Conservation (phyloP, 1,140 invertebrate genomes). For the Caenorhabditis latens region DNA sequence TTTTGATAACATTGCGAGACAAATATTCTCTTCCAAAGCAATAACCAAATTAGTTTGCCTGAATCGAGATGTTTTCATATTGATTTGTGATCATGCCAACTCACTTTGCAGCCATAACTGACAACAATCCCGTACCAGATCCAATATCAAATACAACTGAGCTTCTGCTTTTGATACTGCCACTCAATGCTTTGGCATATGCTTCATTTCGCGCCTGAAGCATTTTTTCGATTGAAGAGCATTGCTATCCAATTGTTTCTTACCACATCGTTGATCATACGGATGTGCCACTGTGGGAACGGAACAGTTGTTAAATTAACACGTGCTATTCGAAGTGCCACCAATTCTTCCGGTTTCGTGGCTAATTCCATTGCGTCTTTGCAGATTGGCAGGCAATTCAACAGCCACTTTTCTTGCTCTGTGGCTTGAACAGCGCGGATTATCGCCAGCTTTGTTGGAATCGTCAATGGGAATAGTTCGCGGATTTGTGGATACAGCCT, state of each 20-base stretch:
- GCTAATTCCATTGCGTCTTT: constrained; percentile 17
- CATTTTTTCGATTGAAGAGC: background rate
- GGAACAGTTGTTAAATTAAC: constrained; percentile 42
- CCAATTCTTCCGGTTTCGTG: background rate
- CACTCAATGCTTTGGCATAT: background rate
- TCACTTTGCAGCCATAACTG: background rate
- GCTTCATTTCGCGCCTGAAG: constrained; percentile 16
- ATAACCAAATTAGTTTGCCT: constrained; percentile 12
- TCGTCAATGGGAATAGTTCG: background rate
- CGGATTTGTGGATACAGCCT: constrained; percentile 18
- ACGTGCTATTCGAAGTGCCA: background rate
- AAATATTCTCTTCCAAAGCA: constrained; percentile 7
- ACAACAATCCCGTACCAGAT: constrained; percentile 4
- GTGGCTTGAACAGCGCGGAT: background rate
- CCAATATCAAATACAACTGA: constrained; percentile 28
- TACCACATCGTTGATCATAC: constrained; percentile 34
- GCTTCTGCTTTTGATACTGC: constrained; percentile 8
- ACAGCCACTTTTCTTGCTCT: constrained; percentile 19
- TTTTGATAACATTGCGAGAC: constrained; percentile 21
- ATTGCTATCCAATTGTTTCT: background rate
- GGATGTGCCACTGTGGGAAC: constrained; percentile 44
- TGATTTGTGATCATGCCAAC: background rate
- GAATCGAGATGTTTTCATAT: background rate
- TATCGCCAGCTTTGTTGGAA: background rate
- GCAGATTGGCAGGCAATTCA: constrained; percentile 31